Evolutionary conservation across 2,113 vertebrate species (phyloP), one percentile per base, ranked within the genome.

Genomic region (Tichodroma muraria): DNA sequence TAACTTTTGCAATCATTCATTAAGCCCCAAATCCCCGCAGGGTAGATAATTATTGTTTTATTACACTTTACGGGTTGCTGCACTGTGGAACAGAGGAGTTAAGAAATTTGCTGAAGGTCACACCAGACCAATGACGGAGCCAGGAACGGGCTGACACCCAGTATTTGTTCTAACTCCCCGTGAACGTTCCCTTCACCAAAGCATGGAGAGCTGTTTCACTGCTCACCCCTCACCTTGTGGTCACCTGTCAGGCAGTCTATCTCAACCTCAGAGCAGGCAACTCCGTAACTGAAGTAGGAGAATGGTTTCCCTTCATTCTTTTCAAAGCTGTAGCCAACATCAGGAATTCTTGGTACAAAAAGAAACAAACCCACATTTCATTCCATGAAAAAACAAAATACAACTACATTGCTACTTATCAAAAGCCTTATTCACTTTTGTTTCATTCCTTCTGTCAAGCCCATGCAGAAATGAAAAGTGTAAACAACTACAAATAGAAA

Each of bases 231-330:
- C 96, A 99, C 99, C 99, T 99, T 99, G 91, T 99, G 98, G 77
- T 98, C 98, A 28, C 99, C 99, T 17, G 99, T 99, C 78, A 99
- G 97, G 93, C 99, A 99, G 96, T 99, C 99, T 40, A 99, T 97
- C 95, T 99, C 99, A 93, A 99, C 99, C 93, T 99, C 99, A 0
- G 99, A 99, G 86, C 98, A 99, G 30, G 98, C 98, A 54, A 99
- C 99, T 0, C 99, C 99, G 0, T 99, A 99, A 68, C 95, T 97
- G 96, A 98, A 99, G 93, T 99, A 99, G 95, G 97, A 96, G 94
- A 99, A 99, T 1, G 96, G 95, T 21, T 97, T 98, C 50, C 99
- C 99, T 25, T 98, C 97, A n/a, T 99, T 99, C 12, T 97, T 98
- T 21, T 98, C 98, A 87, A 98, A 98, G 96, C 97, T 23, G n/a